Conservation (phyloP, 2,888 invertebrate genomes). For the Archips xylosteana region DNA sequence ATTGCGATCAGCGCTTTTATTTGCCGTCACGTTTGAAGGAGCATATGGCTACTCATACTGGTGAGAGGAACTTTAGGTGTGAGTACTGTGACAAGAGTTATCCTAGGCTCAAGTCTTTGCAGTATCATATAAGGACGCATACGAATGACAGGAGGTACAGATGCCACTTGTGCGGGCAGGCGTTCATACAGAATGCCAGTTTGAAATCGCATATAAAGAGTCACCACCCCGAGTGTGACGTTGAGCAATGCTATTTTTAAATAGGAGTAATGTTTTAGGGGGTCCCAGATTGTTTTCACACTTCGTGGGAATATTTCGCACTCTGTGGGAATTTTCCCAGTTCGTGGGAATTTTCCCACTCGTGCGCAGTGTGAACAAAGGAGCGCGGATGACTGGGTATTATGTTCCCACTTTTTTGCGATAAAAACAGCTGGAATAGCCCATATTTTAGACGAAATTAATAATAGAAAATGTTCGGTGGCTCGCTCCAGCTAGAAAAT, state of each 20-base stretch:
- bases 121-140: conserved; percentile 86
- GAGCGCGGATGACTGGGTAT: no score
- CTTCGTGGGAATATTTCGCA: no score
- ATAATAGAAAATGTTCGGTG: no score
- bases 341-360: no score
- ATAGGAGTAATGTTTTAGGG: neutral
- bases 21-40: conserved; percentile 75
- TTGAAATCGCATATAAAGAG: conserved; percentile 86
- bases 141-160: conserved; percentile 85
- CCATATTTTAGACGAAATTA: no score
- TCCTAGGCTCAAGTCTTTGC: conserved; percentile 85
- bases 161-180: conserved; percentile 84
- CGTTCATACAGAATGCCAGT: conserved; percentile 86
- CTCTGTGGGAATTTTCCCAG: no score
- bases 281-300: no score
- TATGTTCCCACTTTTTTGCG: no score
- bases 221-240: conserved; percentile 81
- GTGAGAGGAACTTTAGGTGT: conserved; percentile 84
- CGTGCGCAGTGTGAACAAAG: no score
- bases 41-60: conserved; percentile 84
- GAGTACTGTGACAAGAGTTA: conserved; percentile 86
- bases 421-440: no score
- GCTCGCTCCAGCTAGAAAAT: no score
- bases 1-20: conserved; percentile 83
- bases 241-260: conserved; percentile 72